A percentile compares a stretch with the other conserved stretches of the same genome.
These are phyloP conservation scores for Rhizomys pruinosus DNA, from an alignment of 2,113 vertebrate genomes.

Conservation along the genomic window DNA sequence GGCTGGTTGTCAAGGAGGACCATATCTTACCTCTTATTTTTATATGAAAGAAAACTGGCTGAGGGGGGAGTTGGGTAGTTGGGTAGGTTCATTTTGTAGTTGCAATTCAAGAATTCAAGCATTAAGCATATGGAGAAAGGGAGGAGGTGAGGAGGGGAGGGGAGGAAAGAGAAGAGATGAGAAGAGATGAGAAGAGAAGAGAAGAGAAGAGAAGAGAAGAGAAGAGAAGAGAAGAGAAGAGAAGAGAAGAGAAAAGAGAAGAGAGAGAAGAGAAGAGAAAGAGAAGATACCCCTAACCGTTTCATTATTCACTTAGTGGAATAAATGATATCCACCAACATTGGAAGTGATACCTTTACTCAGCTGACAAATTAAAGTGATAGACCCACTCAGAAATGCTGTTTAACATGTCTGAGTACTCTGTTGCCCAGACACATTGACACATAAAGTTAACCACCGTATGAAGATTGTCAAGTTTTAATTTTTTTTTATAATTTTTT, in stretches of 20 bases:
- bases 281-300: rapidly evolving
- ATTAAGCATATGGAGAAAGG: background rate
- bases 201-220: too few relatives aligned
- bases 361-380: background rate
- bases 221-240: too few relatives aligned
- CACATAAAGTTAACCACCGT: background rate
- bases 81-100: background rate
- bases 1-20: background rate
- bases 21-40: background rate
- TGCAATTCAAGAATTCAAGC: background rate
- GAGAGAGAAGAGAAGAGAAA: too few relatives aligned
- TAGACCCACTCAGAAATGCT: background rate
- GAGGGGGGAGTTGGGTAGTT: background rate
- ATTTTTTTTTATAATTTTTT: too few relatives aligned
- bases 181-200: too few relatives aligned
- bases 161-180: background rate
- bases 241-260: too few relatives aligned
- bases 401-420: background rate
- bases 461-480: background rate
- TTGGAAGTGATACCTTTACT: background rate
- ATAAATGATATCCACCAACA: background rate
- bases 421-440: background rate
- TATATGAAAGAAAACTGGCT: background rate
- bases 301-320: background rate
- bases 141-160: background rate